Evolutionary conservation across 23 tunicate genomes (phyloP).

Genomic region (Halocynthia roretzi): DNA sequence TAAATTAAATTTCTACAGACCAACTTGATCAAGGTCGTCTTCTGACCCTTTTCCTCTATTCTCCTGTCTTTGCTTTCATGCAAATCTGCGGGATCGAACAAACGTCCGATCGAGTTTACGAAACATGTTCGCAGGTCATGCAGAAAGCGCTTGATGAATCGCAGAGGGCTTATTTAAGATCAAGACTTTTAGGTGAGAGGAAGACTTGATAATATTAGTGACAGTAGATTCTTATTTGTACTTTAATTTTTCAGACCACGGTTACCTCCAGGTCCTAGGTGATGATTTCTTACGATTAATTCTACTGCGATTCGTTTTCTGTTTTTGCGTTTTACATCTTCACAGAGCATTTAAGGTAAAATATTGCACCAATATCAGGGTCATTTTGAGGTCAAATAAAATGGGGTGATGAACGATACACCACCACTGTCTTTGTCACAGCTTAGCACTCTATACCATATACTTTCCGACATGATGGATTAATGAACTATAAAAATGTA

Average conservation of each 20-base stretch:
- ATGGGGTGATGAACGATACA: no score
- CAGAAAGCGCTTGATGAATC: constrained; percentile 41
- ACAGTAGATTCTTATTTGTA: background rate
- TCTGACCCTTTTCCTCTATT: constrained; percentile 59
- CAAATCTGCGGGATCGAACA: constrained; percentile 51
- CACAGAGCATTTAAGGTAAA: constrained; percentile 65
- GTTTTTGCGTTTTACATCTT: constrained; percentile 44
- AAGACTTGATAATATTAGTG: background rate
- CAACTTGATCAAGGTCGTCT: constrained; percentile 36
- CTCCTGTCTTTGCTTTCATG: constrained; percentile 72
- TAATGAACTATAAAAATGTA: no score
- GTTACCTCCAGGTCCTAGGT: constrained; percentile 67
- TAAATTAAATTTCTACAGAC: constrained; percentile 16
- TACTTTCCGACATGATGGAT: no score
- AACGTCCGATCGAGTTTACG: constrained; percentile 66
- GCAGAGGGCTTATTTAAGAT: constrained; percentile 56
- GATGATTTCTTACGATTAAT: constrained; percentile 75
- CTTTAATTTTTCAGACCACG: constrained; percentile 40
- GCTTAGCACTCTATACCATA: no score
- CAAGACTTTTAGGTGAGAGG: constrained; percentile 55
- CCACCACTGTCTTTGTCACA: no score
- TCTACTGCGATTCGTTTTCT: constrained; percentile 73
- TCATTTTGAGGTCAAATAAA: no score
- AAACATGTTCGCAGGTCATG: constrained; percentile 50
- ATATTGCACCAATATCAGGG: no score